phyloP scores from a whole-genome alignment of 1,140 invertebrate genomes.

The Heterodera schachtii region DNA sequence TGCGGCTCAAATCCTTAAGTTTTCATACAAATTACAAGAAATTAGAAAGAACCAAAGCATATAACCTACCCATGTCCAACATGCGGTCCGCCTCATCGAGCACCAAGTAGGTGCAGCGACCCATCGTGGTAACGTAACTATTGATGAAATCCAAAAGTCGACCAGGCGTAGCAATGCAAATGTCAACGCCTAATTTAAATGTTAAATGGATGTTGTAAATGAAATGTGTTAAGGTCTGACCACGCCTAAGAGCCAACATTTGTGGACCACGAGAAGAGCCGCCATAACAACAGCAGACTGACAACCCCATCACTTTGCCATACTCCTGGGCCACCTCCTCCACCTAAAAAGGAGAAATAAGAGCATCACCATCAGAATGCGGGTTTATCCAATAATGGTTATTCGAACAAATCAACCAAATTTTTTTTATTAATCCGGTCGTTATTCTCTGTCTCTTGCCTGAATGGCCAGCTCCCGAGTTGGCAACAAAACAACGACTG shows the following conservation, averaged over 20 bases:
- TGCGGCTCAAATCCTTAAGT: conserved; percentile 94
- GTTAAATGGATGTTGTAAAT: neutral
- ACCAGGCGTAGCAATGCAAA: conserved; percentile 95
- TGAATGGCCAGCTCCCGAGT: conserved; percentile 89
- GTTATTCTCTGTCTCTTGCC: conserved; percentile 71
- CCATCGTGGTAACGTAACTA: conserved; percentile 82
- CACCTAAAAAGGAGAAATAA: conserved; percentile 82
- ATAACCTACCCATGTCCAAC: conserved; percentile 92
- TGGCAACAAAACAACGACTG: conserved; percentile 81
- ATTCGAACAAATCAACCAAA: too few relatives aligned
- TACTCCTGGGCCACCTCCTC: conserved; percentile 87
- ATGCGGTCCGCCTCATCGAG: conserved; percentile 97
- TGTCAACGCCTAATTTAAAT: conserved; percentile 80
- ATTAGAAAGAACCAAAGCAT: neutral
- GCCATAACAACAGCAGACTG: conserved; percentile 90
- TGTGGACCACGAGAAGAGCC: conserved; percentile 89
- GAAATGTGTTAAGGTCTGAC: conserved; percentile 68
- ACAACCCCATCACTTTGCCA: conserved; percentile 79
- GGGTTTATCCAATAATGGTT: too few relatives aligned
- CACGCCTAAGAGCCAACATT: conserved; percentile 79
- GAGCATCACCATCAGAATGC: too few relatives aligned
- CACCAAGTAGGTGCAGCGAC: conserved; percentile 88
- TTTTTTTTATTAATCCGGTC: too few relatives aligned
- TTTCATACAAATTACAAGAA: conserved; percentile 64
- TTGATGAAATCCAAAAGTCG: conserved; percentile 93